phyloP scores from a whole-genome alignment of 1,140 invertebrate species.

The Plectrocnemia conspersa region DNA sequence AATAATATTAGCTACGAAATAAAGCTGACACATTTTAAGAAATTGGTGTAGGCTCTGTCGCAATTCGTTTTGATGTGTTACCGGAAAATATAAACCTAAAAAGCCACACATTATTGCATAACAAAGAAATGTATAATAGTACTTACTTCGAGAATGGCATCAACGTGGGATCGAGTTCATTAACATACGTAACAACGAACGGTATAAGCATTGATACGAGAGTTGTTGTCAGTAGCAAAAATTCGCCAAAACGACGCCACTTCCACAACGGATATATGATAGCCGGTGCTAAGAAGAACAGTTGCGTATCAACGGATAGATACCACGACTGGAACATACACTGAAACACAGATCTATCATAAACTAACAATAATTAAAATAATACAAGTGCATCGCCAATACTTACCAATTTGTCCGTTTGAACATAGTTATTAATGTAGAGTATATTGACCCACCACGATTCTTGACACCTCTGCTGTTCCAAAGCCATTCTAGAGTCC shows the following conservation, averaged over 20 bases:
- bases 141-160: conserved; percentile 62
- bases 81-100: no score
- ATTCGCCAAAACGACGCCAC: conserved; percentile 57
- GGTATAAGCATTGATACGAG: conserved; percentile 57
- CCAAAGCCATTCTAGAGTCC: conserved; percentile 54
- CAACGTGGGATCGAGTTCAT: conserved; percentile 60
- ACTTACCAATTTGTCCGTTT: conserved; percentile 60
- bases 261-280: conserved; percentile 67
- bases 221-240: conserved; percentile 52
- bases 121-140: conserved; percentile 3
- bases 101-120: no score
- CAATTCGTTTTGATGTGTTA: no score
- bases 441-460: conserved; percentile 83
- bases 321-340: conserved; percentile 92
- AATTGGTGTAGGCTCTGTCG: no score
- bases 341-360: conserved; percentile 47
- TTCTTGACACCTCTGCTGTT: conserved; percentile 60
- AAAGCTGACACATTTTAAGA: no score
- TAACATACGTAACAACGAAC: conserved; percentile 56
- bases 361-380: conserved; percentile 12
- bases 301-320: conserved; percentile 80
- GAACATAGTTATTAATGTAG: conserved; percentile 80
- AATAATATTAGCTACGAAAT: no score
- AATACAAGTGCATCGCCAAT: conserved; percentile 1
- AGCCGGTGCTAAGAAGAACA: conserved; percentile 73